Base-by-base conservation (phyloP, 2,888 invertebrate species). In the Neoaliturus tenellus region DNA sequence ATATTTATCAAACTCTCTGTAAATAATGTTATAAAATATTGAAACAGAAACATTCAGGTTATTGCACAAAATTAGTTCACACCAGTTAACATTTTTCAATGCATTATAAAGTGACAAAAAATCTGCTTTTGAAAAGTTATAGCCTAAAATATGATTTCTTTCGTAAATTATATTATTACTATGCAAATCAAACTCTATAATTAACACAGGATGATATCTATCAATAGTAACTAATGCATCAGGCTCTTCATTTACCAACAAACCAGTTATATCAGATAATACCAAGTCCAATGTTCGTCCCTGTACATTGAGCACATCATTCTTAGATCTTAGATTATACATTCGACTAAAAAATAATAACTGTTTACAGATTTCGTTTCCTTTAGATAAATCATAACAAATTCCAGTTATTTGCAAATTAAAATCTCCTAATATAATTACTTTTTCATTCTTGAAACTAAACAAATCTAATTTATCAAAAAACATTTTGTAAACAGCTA, bases 341-440 rank as follows among this genome's bases (percentile, higher is more conserved):
- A 73, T 20, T 23, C 23, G 35, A 8, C 4, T 41, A 41, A 73
- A 39, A 23, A 41, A 20, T 73, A 73, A n/a, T n/a, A n/a, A n/a
- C n/a, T n/a, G n/a, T 73, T 73, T 73, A 73, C 39, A 73, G 5
- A 44, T 44, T 41, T 73, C 41, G 44, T 73, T 73, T 39, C 73
- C 73, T 20, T n/a, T 20, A 23, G 73, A 20, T 17, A 73, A 20
- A 39, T 73, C 44, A 23, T 20, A 41, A 41, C 23, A 14, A 73
- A 12, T 73, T 73, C 73, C 73, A 2, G 3, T 73, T 41, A 23
- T 39, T 4, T 39, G 73, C 17, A 73, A 73, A 44, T 73, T 73
- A 44, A 41, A 73, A 41, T 73, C 73, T 10, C 73, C 73, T 41
- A 73, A 35, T 44, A 73, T 10, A 62, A n/a, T n/a, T n/a, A n/a